phyloP scores from a whole-genome alignment of 2,888 invertebrate species.

The Lasioglossum vierecki region DNA sequence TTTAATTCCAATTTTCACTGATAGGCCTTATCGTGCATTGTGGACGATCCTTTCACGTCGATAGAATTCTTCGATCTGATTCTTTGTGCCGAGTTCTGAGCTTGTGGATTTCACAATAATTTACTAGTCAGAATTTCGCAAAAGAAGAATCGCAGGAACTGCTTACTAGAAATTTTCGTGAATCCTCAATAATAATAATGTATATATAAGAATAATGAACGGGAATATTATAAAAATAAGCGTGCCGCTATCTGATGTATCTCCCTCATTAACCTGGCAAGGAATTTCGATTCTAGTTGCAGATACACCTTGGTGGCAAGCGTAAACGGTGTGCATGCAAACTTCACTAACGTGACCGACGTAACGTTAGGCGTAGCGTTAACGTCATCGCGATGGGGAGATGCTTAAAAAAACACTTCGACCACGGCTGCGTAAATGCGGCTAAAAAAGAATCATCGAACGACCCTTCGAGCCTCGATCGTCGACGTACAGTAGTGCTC shows the following conservation, averaged over 20 bases:
- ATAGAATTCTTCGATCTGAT: neutral
- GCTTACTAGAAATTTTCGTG: too few species aligned
- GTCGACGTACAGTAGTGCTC: neutral
- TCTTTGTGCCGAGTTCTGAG: neutral
- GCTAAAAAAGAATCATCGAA: slow-evolving; percentile 14
- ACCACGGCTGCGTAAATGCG: slow-evolving; percentile 6
- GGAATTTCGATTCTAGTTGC: slow-evolving; percentile 46
- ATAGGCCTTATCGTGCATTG: slow-evolving; percentile 13
- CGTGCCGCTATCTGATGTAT: slow-evolving; percentile 34
- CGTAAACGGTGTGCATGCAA: slow-evolving; percentile 46
- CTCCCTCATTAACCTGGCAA: slow-evolving; percentile 31
- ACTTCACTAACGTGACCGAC: slow-evolving; percentile 29
- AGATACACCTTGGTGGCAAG: slow-evolving; percentile 32
- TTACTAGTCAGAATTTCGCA: too few species aligned
- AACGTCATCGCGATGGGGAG: slow-evolving; percentile 30
- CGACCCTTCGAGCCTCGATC: neutral
- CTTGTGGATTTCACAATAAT: too few species aligned
- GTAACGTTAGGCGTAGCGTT: slow-evolving; percentile 27
- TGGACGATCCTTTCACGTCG: neutral
- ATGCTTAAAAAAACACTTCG: slow-evolving; percentile 32
- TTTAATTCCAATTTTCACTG: slow-evolving; percentile 14
- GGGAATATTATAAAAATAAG: slow-evolving; percentile 44
- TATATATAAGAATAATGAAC: slow-evolving; percentile 10
- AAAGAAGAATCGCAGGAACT: too few species aligned
- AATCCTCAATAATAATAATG: too few species aligned